phyloP scores from a whole-genome alignment of 2,113 vertebrate species.

The Falcunculus frontatus region DNA sequence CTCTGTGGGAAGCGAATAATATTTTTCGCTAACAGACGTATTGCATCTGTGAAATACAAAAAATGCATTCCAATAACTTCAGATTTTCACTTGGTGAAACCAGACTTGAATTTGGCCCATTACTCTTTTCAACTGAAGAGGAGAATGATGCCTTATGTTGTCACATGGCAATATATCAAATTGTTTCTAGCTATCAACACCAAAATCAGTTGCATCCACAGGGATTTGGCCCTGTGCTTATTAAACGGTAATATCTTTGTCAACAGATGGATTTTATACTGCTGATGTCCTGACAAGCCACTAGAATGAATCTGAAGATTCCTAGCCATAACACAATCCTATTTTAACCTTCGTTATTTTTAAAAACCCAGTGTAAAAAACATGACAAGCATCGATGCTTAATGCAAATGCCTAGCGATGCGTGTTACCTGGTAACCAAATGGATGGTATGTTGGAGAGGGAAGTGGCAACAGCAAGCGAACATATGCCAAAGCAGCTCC shows the following conservation, averaged over 20 bases:
- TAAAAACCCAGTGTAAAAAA: conserved; percentile 33
- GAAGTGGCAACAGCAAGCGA: conserved; percentile 44
- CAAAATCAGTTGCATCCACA: neutral
- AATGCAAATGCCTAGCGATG: conserved; percentile 49
- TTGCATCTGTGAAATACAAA: neutral
- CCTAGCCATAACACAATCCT: conserved; percentile 46
- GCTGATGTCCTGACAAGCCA: conserved; percentile 6
- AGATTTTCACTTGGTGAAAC: neutral
- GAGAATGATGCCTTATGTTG: neutral
- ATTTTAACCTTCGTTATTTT: conserved; percentile 57
- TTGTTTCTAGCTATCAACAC: neutral
- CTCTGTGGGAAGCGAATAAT: neutral
- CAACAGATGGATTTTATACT: conserved; percentile 14
- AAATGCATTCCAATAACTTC: neutral
- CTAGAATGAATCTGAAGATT: conserved; percentile 30
- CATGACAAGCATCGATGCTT: conserved; percentile 28
- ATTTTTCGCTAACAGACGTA: neutral
- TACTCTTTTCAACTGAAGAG: neutral
- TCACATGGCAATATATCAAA: neutral
- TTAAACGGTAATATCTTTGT: conserved; percentile 14
- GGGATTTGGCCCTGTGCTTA: neutral
- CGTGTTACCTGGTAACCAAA: conserved; percentile 58
- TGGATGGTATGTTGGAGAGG: conserved; percentile 27
- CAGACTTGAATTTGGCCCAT: neutral
- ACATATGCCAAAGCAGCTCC: conserved; percentile 15